Evolutionary conservation across 2,113 vertebrate species (phyloP), one percentile per base, ranked within the genome.

Genomic region (Embiotoca jacksoni): DNA sequence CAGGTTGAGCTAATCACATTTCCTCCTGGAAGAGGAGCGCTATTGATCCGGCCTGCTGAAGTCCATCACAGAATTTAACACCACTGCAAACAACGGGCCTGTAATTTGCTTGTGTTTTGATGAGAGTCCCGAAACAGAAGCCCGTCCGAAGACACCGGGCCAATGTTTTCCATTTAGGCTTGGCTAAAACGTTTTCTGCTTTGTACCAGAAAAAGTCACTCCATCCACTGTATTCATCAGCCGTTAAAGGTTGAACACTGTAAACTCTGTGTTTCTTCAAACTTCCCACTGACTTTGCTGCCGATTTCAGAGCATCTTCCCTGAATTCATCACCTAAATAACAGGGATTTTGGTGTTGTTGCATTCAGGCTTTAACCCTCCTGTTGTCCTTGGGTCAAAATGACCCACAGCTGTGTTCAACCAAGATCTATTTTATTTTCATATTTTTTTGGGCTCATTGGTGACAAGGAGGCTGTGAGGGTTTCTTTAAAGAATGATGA

Each of bases 1-100:
- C 49, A 86, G 72, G 81, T 89, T 72, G 13, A 60, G 31, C 64
- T 84, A 87, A 88, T 86, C 41, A 3, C 69, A 58, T 88, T 61
- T 64, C 5, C 76, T 58, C 32, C 61, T 69, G 64, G 54, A 83
- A 61, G 60, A 72, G 44, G 44, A 55, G 41, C 5, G 3, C 1
- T 76, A 92, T 92, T 4, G 90, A 92, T 91, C 74, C 0, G 13
- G 2, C 36, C 2, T 4, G 31, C 41, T 71, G 10, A 65, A 70
- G 54, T 84, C 47, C 39, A 41, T 83, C 64, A 37, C 23, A 50
- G 46, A 75, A 74, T 71, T 41, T 59, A 80, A 80, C 32, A 35
- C 47, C 55, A 57, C 52, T 15, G 60, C 35, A 15, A 39, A 33
- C 39, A 60, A 53, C 35, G 32, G 7, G 2, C 16, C 13, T 23